Percentiles rank a stretch among this genome's conserved stretches.
Conservation (phyloP, 2,888 invertebrate species). For the Esperia sulphurella region DNA sequence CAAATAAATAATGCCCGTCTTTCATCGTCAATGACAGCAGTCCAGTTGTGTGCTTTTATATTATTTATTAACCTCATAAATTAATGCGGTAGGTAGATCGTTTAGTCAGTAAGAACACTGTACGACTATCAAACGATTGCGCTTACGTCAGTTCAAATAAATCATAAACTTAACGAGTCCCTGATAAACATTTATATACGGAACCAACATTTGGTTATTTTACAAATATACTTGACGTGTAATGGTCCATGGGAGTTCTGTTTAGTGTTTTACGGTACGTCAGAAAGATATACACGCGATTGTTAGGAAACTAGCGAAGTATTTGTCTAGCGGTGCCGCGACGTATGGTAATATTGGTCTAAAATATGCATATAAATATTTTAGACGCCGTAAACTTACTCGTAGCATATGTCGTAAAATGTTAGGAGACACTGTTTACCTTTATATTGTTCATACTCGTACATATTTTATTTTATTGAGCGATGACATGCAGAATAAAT, state of each 20-base stretch:
- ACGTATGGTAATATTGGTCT: constrained; percentile 47
- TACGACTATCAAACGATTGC: constrained; percentile 57
- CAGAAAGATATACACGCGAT: constrained; percentile 43
- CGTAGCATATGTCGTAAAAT: constrained; percentile 33
- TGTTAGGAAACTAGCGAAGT: constrained; percentile 50
- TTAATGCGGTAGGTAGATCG: constrained; percentile 21
- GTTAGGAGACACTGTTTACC: constrained; percentile 26
- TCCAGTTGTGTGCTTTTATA: background rate
- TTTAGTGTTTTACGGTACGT: constrained; percentile 60
- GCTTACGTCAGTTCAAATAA: constrained; percentile 54
- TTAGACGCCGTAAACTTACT: constrained; percentile 42
- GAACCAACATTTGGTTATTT: constrained; percentile 61
- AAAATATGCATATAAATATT: constrained; percentile 64
- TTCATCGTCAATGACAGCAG: too few relatives aligned
- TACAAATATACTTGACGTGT: constrained; percentile 69
- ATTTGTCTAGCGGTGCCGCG: constrained; percentile 57
- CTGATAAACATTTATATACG: constrained; percentile 62
- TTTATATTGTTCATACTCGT: constrained; percentile 26
- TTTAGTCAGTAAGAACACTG: constrained; percentile 28
- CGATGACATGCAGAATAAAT: constrained; percentile 57
- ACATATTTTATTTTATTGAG: constrained; percentile 35
- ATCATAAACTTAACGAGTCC: constrained; percentile 65
- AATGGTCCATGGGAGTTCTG: constrained; percentile 64
- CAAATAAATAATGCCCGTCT: background rate
- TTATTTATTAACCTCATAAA: constrained; percentile 2